Base-by-base conservation (phyloP, 2,797 vertebrate genomes). In the Lithobates sylvaticus region DNA sequence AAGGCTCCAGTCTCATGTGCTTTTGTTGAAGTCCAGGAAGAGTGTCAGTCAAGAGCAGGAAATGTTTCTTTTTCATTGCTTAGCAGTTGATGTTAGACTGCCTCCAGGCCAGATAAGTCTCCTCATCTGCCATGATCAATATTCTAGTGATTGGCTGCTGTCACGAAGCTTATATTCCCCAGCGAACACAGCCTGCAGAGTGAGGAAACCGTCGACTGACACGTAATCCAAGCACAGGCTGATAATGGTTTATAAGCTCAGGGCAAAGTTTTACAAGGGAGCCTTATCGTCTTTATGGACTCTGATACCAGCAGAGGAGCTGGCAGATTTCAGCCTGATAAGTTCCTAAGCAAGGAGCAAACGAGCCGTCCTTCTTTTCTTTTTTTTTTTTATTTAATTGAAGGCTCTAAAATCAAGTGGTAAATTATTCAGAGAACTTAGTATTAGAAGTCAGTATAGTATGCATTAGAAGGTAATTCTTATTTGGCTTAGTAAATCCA, bases 221-320 rank as follows among this genome's bases (percentile, higher is more conserved):
- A 92, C 74, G 23, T 91, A 93, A 88, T 83, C 74, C 70, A 0
- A 88, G 88, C 90, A 88, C 88, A 88, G 88, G 74, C 83, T 76
- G 91, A 93, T 93, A 93, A 89, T 79, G 83, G 12, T 71, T 23
- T 84, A 78, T 88, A 89, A 75, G 88, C 90, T 88, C 88, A 92
- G 93, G 93, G 89, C 94, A 94, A 91, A 94, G 94, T 94, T 94
- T 95, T 94, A 94, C 92, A 91, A 88, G 86, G 50, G 16, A 85
- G 82, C 78, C 88, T 94, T 91, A 93, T 92, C 91, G 90, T 92
- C 85, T 88, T 0, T 0, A 64, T 90, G 90, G 91, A 92, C 91
- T 90, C 88, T 81, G 90, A 39, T 89, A 88, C 89, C 89, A 76
- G 86, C 69, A 42, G 90, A 89, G 90, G 84, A 89, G 88, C 72